A percentile compares a stretch with the other conserved stretches of the same genome.
Conservation (phyloP, 2,888 invertebrate species). For the Amphiduros pacificus region DNA sequence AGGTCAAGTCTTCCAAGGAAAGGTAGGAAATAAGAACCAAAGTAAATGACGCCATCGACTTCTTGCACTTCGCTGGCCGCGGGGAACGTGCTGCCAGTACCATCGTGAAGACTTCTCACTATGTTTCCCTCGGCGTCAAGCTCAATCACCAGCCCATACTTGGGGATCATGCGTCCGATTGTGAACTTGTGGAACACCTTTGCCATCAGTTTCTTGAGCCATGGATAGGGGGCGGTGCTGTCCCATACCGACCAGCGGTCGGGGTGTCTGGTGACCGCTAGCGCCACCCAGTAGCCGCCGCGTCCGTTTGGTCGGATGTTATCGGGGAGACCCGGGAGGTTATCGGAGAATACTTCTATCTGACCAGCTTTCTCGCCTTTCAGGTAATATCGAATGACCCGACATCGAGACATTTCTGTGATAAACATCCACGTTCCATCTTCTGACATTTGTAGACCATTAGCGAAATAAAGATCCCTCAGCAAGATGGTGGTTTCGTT, state of each 20-base stretch:
- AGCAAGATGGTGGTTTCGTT: constrained; percentile 76
- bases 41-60: constrained; percentile 49
- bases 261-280: constrained; percentile 34
- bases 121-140: constrained; percentile 22
- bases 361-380: constrained; percentile 79
- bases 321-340: constrained; percentile 69
- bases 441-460: constrained; percentile 81
- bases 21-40: constrained; percentile 52
- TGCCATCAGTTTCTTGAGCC: constrained; percentile 22
- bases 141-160: constrained; percentile 16
- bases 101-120: constrained; percentile 23
- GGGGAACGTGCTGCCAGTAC: constrained; percentile 8
- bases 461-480: constrained; percentile 80
- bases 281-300: constrained; percentile 59
- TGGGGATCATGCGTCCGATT: not conserved
- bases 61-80: constrained; percentile 54
- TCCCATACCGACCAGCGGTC: constrained; percentile 17
- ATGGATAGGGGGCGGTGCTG: constrained; percentile 15
- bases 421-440: constrained; percentile 67
- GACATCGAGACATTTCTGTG: constrained; percentile 6
- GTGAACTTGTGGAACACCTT: constrained; percentile 1
- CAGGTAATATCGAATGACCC: constrained; percentile 68
- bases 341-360: constrained; percentile 78
- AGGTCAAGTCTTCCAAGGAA: constrained; percentile 38
- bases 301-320: constrained; percentile 63